These are phyloP conservation scores for Chiloscyllium punctatum DNA, from an alignment of 2,797 vertebrate species.

Conservation along the genomic window DNA sequence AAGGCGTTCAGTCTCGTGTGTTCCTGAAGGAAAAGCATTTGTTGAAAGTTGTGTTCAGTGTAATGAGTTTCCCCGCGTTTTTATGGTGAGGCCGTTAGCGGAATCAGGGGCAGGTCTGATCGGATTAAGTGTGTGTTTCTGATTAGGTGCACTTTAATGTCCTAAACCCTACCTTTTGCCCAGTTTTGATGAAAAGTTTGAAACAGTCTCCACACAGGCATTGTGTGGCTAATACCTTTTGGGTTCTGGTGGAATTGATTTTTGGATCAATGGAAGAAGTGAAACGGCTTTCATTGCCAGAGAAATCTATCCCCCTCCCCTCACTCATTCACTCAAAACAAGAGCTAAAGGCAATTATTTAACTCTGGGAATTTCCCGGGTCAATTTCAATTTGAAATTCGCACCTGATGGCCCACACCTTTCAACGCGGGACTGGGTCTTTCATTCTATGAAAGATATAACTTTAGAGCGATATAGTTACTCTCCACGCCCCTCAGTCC, in stretches of 20 bases:
- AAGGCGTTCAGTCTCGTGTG: background rate
- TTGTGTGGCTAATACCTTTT: too few species aligned
- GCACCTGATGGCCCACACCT: background rate
- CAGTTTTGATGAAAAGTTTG: too few species aligned
- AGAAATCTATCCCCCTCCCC: too few species aligned
- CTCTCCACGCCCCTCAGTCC: background rate
- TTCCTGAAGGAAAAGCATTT: background rate
- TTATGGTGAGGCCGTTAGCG: background rate
- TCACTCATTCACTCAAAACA: too few species aligned
- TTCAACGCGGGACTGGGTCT: background rate
- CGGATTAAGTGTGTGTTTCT: too few species aligned
- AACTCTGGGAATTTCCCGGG: background rate
- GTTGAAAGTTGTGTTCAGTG: background rate
- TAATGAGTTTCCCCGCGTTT: background rate
- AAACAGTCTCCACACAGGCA: too few species aligned
- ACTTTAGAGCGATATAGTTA: background rate
- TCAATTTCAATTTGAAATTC: background rate
- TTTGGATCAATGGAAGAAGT: too few species aligned
- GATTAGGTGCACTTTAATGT: too few species aligned
- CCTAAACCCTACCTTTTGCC: too few species aligned
- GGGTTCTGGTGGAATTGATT: too few species aligned
- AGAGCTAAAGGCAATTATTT: background rate
- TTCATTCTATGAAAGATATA: background rate
- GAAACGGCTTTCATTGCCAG: too few species aligned
- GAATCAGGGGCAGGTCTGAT: background rate